Evolutionary conservation across 2,113 vertebrate genomes (phyloP).

Genomic region (Hiodon alosoides): DNA sequence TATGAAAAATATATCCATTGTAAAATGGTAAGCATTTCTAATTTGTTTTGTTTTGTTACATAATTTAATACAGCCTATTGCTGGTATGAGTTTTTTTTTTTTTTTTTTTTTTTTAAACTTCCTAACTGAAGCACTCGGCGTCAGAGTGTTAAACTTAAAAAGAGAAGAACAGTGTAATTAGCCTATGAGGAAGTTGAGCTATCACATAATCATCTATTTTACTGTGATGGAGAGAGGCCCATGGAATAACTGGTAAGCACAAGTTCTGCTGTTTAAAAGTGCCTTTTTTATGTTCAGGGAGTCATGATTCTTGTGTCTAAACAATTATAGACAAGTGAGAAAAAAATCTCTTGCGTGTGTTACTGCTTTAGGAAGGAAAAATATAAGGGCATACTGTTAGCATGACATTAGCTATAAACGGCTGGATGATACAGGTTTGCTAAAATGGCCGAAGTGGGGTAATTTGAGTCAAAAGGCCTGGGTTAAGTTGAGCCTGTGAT

Average conservation of each 20-base stretch:
- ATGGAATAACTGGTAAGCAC: conserved; percentile 17
- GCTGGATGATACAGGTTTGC: conserved; percentile 17
- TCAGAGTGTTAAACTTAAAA: too few species aligned
- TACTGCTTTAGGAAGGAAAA: conserved; percentile 21
- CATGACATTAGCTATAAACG: conserved; percentile 21
- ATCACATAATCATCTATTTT: conserved; percentile 1
- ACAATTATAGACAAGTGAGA: conserved; percentile 19
- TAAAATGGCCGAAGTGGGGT: not conserved
- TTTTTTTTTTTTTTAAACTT: too few species aligned
- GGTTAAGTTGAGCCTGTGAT: conserved; percentile 5
- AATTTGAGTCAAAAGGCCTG: conserved; percentile 14
- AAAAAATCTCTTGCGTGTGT: conserved; percentile 21
- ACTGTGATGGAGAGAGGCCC: conserved; percentile 10
- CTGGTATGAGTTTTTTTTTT: too few species aligned
- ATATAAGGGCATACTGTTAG: conserved; percentile 20
- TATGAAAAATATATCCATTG: too few species aligned
- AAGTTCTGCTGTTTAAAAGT: conserved; percentile 10
- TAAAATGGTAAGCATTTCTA: too few species aligned
- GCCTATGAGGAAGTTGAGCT: conserved; percentile 2
- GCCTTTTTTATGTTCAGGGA: not conserved
- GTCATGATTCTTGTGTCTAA: not conserved
- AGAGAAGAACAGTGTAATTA: not conserved
- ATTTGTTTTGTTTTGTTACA: too few species aligned
- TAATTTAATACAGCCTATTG: too few species aligned
- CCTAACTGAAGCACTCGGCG: too few species aligned